A percentile compares a stretch with the other conserved stretches of the same genome.
Evolutionary conservation across 2,113 vertebrate species (phyloP).

Genomic region (Hemichromis elongatus): DNA sequence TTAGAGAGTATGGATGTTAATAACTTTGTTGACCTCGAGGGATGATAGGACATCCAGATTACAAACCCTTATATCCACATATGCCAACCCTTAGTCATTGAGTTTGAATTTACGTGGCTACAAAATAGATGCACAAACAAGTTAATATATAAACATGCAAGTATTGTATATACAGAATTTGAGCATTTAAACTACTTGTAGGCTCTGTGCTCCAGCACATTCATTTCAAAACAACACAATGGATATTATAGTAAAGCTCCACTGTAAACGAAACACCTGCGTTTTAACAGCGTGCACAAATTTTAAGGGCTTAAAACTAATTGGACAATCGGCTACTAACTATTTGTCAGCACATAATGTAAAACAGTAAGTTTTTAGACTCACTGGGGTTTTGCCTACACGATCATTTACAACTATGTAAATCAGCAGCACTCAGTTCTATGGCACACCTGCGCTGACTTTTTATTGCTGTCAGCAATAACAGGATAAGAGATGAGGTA

Average conservation of each 20-base stretch:
- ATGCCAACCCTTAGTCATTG: neutral
- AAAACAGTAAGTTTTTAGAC: neutral
- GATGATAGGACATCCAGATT: neutral
- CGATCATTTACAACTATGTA: neutral
- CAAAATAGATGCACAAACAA: neutral
- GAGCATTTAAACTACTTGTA: neutral
- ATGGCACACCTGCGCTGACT: neutral
- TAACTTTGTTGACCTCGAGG: neutral
- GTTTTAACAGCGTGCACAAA: neutral
- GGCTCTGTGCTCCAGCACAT: neutral
- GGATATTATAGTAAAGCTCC: neutral
- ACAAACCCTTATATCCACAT: neutral
- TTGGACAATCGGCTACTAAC: neutral
- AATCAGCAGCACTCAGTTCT: neutral
- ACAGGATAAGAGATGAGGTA: neutral
- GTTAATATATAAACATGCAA: neutral
- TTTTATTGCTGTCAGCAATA: neutral
- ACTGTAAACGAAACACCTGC: accelerated
- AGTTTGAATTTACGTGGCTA: neutral
- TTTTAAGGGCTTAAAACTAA: neutral
- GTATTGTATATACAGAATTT: neutral
- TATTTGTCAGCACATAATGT: neutral
- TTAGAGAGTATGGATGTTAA: neutral
- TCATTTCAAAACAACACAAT: neutral
- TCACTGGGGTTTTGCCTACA: neutral